Evolutionary conservation across 2,888 invertebrate genomes (phyloP), one percentile per base, ranked within the genome.

Genomic region (Blastobasis adustella): DNA sequence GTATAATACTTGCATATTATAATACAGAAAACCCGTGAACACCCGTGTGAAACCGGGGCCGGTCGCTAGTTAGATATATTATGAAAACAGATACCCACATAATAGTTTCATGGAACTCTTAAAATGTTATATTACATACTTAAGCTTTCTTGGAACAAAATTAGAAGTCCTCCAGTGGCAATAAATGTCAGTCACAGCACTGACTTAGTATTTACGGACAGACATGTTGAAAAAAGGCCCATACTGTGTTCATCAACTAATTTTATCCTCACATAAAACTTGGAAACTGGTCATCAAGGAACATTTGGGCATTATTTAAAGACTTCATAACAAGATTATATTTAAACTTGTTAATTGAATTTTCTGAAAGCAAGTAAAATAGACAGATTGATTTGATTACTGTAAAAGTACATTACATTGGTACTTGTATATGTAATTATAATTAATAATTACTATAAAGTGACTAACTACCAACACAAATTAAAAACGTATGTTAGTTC

Each of bases 121-220:
- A 23, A 23, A 23, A 23, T 23, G 23, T 23, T 23, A 23, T 23
- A 37, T 46, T 46, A 7, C 36, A 46, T 46, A 42, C 10, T 43
- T 37, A 50, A 45, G 43, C 43, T 46, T 23, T 45, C 38, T 43
- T 40, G 48, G 50, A 53, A 57, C 54, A 50, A 49, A 55, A 41
- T 57, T 46, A 54, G 52, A 45, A 54, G 46, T 53, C 47, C 50
- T 45, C 45, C 41, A 46, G 50, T 44, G 45, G 52, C 53, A 59
- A 55, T 57, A 58, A 58, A 60, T 47, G 56, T 58, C 59, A 58
- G 53, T 49, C 45, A 49, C 46, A 43, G 47, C 49, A 43, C 46
- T 23, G 23, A 23, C 23, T 23, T 23, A 37, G 48, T 57, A 55
- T 56, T 58, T 56, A 52, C 42, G 38, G 52, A 52, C 23, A 42